Conservation (phyloP, 2,888 invertebrate genomes). For the Phaedon cochleariae region DNA sequence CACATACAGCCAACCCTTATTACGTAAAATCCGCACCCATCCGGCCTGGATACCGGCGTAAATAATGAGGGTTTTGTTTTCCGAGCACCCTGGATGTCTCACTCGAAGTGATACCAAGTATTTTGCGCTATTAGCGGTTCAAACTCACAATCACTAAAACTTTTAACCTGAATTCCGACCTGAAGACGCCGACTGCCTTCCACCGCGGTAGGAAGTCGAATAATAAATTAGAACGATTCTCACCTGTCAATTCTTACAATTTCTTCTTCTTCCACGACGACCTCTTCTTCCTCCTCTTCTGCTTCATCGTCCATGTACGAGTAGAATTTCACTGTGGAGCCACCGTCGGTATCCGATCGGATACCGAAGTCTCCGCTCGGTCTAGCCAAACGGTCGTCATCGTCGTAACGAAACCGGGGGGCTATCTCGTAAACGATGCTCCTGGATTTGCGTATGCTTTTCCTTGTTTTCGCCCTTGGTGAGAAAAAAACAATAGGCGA, state of each 20-base stretch:
- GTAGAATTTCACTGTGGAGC: background rate
- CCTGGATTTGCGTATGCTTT: background rate
- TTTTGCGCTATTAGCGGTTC: no score
- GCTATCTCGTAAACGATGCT: slow-evolving; percentile 3
- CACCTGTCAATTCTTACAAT: background rate
- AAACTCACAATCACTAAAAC: no score
- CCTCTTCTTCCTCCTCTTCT: slow-evolving; percentile 36
- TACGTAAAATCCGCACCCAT: no score
- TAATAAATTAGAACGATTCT: no score
- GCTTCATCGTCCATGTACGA: slow-evolving; percentile 16
- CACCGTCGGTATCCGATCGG: background rate
- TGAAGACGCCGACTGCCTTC: no score
- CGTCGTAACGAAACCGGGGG: slow-evolving; percentile 2
- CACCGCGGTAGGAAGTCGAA: no score
- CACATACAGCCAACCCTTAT: no score
- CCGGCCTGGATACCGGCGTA: no score
- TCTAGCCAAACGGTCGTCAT: slow-evolving; percentile 1
- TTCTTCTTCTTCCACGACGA: slow-evolving; percentile 23
- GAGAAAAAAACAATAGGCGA: background rate
- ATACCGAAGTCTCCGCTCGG: slow-evolving; percentile 12
- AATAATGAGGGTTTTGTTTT: no score
- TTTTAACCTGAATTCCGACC: no score
- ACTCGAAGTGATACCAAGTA: no score
- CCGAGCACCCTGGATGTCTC: no score
- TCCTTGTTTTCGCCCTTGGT: background rate